Evolutionary conservation across 2,888 invertebrate genomes (phyloP).

Genomic region (Trichogramma evanescens): DNA sequence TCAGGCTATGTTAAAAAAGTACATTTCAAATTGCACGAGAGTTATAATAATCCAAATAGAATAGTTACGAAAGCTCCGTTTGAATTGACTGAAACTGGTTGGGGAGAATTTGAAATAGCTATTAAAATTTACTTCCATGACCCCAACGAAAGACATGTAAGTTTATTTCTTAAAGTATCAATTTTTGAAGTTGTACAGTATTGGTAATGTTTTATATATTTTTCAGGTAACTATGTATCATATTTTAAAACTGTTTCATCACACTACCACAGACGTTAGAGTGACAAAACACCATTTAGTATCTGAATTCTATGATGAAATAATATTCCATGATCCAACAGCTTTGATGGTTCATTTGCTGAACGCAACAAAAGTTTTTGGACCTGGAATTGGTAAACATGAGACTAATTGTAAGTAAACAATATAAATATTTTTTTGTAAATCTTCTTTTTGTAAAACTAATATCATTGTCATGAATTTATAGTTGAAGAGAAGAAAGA

Average conservation of each 20-base stretch:
- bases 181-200: not conserved
- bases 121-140: conserved; percentile 97
- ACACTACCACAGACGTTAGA: conserved; percentile 48
- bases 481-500: conserved; percentile 85
- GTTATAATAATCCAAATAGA: conserved; percentile 88
- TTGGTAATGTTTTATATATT: not conserved
- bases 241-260: conserved; percentile 88
- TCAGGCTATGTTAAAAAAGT: conserved; percentile 90
- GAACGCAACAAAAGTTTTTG: conserved; percentile 67
- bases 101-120: conserved; percentile 99
- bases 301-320: conserved; percentile 92
- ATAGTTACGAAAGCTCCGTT: conserved; percentile 93
- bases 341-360: conserved; percentile 84
- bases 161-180: conserved; percentile 33
- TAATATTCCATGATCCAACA: conserved; percentile 87
- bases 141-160: conserved; percentile 87
- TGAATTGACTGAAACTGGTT: conserved; percentile 95
- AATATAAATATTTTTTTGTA: not conserved
- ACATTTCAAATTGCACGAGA: conserved; percentile 95
- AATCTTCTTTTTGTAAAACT: not conserved
- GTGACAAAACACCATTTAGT: conserved; percentile 67
- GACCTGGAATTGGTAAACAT: conserved; percentile 69
- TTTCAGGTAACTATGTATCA: conserved; percentile 88
- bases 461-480: conserved; percentile 3
- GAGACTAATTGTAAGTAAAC: conserved; percentile 76